Base-by-base conservation (phyloP, 2,113 vertebrate genomes). In the Fulmarus glacialis region DNA sequence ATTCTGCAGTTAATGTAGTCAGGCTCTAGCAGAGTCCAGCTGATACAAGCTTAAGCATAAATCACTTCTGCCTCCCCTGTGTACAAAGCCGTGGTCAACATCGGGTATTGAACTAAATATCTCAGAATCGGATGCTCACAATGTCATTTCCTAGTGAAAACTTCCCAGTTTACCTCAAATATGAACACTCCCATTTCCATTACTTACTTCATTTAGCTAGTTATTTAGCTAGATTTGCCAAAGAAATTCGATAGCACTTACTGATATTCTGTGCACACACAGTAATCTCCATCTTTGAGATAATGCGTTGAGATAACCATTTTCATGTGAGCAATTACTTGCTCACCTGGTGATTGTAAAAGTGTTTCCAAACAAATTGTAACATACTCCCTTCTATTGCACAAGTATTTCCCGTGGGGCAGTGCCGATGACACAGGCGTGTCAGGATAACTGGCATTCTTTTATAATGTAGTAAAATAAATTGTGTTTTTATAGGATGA, bases 281-380 rank as follows among this genome's bases (percentile, higher is more conserved):
- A 24, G 56, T 11, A 77, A 77, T 90, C 91, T 80, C 90, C 66
- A 64, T 56, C 73, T 85, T 29, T 14, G 58, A 90, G 90, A 79
- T 90, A 58, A 95, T 81, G 74, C 3, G 3, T 58, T 30, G 84
- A 79, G 77, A 93, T 93, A 56, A 85, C 81, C 89, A 81, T 94
- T 97, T 96, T 93, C 92, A 96, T 56, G 48, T 73, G 48, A 92
- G 93, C 75, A 94, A 72, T 94, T 97, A 95, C 95, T 89, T 34
- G 48, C 89, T 96, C 74, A 96, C 92, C 92, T 98, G 96, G 92
- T 27, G 91, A 89, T 53, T 96, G 75, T 86, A 74, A 97, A 97
- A 93, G 93, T 73, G 75, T 87, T 87, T 83, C 78, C 92, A 83
- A 94, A 97, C 94, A 95, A 96, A 86, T 90, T 94, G 87, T 73